Conservation (phyloP, 2,888 invertebrate species). For the Eupithecia subfuscata region DNA sequence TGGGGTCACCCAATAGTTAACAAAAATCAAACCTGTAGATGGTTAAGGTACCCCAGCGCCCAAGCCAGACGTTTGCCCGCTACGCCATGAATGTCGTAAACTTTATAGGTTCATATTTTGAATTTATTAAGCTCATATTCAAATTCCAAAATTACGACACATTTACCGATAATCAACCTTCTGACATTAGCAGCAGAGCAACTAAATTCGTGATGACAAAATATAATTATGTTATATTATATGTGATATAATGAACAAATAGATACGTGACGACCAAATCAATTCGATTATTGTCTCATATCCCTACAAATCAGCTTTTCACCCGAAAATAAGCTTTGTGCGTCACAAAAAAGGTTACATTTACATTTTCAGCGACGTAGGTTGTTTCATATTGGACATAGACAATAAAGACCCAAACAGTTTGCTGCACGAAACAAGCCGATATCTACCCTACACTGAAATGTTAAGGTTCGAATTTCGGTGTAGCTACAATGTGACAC, state of each 20-base stretch:
- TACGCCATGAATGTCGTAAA: too few relatives aligned
- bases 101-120: not conserved
- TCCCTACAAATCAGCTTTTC: not conserved
- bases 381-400: constrained; percentile 1
- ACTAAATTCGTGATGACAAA: not conserved
- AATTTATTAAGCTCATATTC: not conserved
- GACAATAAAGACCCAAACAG: not conserved
- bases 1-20: not conserved
- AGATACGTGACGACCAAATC: not conserved
- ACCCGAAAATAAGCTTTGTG: not conserved
- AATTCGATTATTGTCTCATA: not conserved
- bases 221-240: not conserved
- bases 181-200: not conserved
- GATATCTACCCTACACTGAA: not conserved
- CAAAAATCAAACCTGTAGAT: not conserved
- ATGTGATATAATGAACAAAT: not conserved
- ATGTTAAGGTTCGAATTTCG: not conserved
- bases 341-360: not conserved
- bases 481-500: not conserved
- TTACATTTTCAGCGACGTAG: not conserved
- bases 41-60: too few relatives aligned
- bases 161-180: not conserved
- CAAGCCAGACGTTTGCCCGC: too few relatives aligned
- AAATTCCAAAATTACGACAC: not conserved
- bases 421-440: not conserved